Evolutionary conservation across 2,113 vertebrate species (phyloP).

Genomic region (Pollimyrus isidori): DNA sequence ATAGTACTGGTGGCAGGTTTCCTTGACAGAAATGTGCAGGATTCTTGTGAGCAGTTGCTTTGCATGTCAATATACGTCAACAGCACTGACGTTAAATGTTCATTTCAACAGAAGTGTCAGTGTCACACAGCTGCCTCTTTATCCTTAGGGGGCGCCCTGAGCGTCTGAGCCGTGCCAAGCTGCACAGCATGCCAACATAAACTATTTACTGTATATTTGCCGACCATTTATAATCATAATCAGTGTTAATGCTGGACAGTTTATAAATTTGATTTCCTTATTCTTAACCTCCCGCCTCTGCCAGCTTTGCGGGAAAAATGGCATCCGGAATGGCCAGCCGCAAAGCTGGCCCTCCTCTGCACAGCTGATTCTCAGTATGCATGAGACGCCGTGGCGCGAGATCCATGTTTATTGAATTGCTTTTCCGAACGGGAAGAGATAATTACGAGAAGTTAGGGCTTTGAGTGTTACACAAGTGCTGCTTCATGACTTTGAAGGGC

Average conservation of each 20-base stretch:
- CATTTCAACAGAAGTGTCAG: neutral
- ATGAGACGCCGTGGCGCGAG: conserved; percentile 37
- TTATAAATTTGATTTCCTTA: neutral
- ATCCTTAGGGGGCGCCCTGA: neutral
- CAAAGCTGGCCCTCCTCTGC: conserved; percentile 36
- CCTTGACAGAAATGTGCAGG: neutral
- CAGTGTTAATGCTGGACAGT: neutral
- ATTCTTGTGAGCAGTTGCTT: neutral
- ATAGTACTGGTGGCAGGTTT: neutral
- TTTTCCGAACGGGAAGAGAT: conserved; percentile 63
- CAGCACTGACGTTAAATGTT: neutral
- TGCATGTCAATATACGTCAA: conserved; percentile 2
- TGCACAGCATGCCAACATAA: neutral
- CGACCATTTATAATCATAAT: neutral
- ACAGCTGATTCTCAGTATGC: conserved; percentile 53
- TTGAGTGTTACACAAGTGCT: conserved; percentile 67
- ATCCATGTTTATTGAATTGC: conserved; percentile 69
- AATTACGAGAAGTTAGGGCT: conserved; percentile 63
- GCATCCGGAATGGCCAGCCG: conserved; percentile 1
- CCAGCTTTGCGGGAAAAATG: neutral
- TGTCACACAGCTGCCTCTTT: neutral
- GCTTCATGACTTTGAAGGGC: conserved; percentile 68
- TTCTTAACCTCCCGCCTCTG: neutral
- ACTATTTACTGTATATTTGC: neutral
- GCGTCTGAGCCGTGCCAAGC: neutral